Base-by-base conservation (phyloP, 2,797 vertebrate species). In the Etheostoma nigrum region DNA sequence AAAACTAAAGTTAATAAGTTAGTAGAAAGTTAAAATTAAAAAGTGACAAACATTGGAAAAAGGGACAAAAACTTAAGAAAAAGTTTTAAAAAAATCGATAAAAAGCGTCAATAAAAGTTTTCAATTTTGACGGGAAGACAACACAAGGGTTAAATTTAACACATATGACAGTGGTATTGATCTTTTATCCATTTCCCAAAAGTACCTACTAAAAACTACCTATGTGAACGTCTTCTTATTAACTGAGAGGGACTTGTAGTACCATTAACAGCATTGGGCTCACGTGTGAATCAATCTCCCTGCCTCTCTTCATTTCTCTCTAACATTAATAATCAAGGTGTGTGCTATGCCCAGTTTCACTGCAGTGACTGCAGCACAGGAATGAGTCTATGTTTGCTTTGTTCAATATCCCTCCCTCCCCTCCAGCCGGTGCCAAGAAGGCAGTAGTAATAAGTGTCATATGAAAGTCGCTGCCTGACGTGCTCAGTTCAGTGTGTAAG, bases 361-460 rank as follows among this genome's bases (percentile, higher is more conserved):
- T 40, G 36, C 16, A 33, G 65, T 59, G 40, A 67, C 71, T 67
- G 51, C 40, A 66, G 65, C 70, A 62, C 60, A 78, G 54, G 54
- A 80, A 82, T 84, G 83, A 73, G 77, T 52, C 45, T 67, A 1
- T 89, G 69, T 92, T 91, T 90, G 81, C 88, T 76, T 69, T 85
- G 19, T 53, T 65, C 44, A 1, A 7, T 78, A 21, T 72, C 61
- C 63, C 74, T 86, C 86, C 89, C 85, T 81, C 86, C 76, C 74
- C 76, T 79, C 78, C 58, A 33, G n/a, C 75, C 15, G 42, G 69
- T 79, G 83, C 60, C 81, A 85, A 78, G 74, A 66, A 72, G 75
- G 82, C 80, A 70, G 76, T 44, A 77, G 72, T 81, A 80, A 60
- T 61, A 82, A 74, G 79, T 49, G 27, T 49, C 67, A 51, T 75